Percentiles rank a stretch among this genome's conserved stretches.
phyloP scores from a whole-genome alignment of 2,113 vertebrate genomes.

The Tretioscincus oriximinensis region DNA sequence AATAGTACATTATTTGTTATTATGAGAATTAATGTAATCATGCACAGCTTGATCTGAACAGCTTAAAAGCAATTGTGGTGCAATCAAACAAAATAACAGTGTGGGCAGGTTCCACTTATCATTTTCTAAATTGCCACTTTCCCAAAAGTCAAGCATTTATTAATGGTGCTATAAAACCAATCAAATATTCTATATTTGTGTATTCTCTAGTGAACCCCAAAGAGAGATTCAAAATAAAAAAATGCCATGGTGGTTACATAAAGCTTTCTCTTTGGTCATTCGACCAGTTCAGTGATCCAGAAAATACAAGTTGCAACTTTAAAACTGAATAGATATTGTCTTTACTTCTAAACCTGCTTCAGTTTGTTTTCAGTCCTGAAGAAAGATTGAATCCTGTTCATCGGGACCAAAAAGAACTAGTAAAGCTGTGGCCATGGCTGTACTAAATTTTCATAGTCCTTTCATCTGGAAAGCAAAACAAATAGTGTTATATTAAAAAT shows the following conservation, averaged over 20 bases:
- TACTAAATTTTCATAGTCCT: background rate
- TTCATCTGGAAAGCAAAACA: slow-evolving; percentile 9
- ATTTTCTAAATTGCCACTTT: slow-evolving; percentile 57
- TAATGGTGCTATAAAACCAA: slow-evolving; percentile 46
- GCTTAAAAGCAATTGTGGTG: slow-evolving; percentile 66
- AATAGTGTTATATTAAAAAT: background rate
- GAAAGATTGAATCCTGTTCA: too few relatives aligned
- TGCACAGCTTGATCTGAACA: slow-evolving; percentile 66
- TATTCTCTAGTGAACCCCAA: slow-evolving; percentile 39
- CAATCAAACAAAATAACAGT: slow-evolving; percentile 69
- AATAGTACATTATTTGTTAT: slow-evolving; percentile 58
- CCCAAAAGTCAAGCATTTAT: slow-evolving; percentile 66
- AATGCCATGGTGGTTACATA: slow-evolving; percentile 13
- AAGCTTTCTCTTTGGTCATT: slow-evolving; percentile 1
- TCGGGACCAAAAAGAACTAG: too few relatives aligned
- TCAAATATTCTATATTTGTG: slow-evolving; percentile 20
- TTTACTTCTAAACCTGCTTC: too few relatives aligned
- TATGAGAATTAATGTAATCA: slow-evolving; percentile 67
- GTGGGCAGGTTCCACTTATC: slow-evolving; percentile 62
- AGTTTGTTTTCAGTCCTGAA: too few relatives aligned
- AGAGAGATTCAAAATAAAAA: slow-evolving; percentile 33
- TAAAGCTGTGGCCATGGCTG: too few relatives aligned
- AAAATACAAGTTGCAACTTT: slow-evolving; percentile 26
- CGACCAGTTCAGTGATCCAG: slow-evolving; percentile 24
- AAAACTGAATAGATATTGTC: background rate